phyloP scores from a whole-genome alignment of 2,888 invertebrate species.

The Drosophila macrothrix region DNA sequence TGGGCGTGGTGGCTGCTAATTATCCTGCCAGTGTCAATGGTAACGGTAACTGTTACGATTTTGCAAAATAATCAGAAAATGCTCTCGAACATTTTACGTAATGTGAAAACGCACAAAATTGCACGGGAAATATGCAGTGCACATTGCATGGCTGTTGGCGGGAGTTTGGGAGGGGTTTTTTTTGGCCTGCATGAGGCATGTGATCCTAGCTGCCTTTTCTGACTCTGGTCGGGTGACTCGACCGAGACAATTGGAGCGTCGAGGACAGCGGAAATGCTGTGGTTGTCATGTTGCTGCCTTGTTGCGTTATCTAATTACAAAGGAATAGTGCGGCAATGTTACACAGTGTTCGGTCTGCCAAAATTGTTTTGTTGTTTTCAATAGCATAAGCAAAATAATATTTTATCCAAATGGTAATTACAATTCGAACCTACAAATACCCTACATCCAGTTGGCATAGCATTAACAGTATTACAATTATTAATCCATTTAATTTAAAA shows the following conservation, averaged over 20 bases:
- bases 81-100: slow-evolving; percentile 66
- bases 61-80: slow-evolving; percentile 81
- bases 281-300: slow-evolving; percentile 73
- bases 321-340: slow-evolving; percentile 75
- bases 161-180: too few relatives aligned
- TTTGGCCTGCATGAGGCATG: background rate
- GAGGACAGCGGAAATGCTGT: slow-evolving; percentile 64
- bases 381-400: slow-evolving; percentile 56
- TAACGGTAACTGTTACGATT: slow-evolving; percentile 66
- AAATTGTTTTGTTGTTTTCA: slow-evolving; percentile 41
- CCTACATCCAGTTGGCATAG: background rate
- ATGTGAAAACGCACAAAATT: slow-evolving; percentile 55
- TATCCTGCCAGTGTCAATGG: slow-evolving; percentile 54
- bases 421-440: background rate
- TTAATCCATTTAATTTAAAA: background rate
- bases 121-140: slow-evolving; percentile 51
- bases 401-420: slow-evolving; percentile 8
- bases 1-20: slow-evolving; percentile 53
- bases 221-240: slow-evolving; percentile 39
- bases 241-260: slow-evolving; percentile 17
- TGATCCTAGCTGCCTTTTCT: slow-evolving; percentile 14
- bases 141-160: background rate
- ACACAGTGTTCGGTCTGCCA: slow-evolving; percentile 63
- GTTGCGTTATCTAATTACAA: slow-evolving; percentile 81
- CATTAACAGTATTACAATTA: background rate